Conservation (phyloP, 2,797 vertebrate species). For the Tolypeutes matacus region DNA sequence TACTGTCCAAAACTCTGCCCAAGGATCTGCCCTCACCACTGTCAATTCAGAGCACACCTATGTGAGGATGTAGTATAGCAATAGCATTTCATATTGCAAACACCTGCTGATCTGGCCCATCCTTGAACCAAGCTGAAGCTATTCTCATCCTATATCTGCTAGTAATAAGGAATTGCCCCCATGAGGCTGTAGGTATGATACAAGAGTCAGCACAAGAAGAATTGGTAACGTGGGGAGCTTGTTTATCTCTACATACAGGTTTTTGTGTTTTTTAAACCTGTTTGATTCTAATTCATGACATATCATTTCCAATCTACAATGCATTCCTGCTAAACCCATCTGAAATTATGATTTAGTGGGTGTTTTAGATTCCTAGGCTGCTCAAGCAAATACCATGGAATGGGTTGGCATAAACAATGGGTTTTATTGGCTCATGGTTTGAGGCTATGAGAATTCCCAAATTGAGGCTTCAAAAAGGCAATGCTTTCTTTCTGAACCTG, state of each 20-base stretch:
- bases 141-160: not conserved
- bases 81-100: not conserved
- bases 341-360: not conserved
- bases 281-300: not conserved
- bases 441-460: no score
- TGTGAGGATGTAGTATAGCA: not conserved
- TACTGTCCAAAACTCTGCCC: not conserved
- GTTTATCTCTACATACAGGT: not conserved
- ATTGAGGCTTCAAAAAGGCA: no score
- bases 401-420: no score
- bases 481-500: no score
- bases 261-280: not conserved
- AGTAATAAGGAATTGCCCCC: not conserved
- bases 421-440: no score
- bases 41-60: not conserved
- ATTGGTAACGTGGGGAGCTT: not conserved
- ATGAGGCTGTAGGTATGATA: not conserved
- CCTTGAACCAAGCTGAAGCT: not conserved
- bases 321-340: not conserved
- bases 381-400: no score
- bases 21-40: not conserved
- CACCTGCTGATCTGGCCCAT: not conserved
- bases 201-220: not conserved
- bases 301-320: not conserved
- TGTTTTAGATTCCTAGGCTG: no score